A percentile compares a stretch with the other conserved stretches of the same genome.
phyloP scores from a whole-genome alignment of 2,888 invertebrate genomes.

The Eilema caniola region DNA sequence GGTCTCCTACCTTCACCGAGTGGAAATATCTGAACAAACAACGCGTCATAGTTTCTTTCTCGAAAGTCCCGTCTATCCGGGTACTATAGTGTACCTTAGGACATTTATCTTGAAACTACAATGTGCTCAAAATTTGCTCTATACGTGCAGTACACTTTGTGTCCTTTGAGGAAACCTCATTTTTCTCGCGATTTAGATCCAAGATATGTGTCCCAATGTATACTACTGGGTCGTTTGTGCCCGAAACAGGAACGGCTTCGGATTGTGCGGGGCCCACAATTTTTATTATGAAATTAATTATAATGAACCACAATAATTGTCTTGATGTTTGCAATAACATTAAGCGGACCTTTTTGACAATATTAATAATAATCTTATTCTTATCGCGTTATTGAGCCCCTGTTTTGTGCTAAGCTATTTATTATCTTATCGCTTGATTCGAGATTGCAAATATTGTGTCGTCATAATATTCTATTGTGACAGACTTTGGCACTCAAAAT shows the following conservation, averaged over 20 bases:
- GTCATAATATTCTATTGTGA: neutral
- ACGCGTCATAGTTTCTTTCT: neutral
- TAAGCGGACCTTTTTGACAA: constrained; percentile 51
- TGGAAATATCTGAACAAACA: neutral
- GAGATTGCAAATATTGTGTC: constrained; percentile 16
- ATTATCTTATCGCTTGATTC: constrained; percentile 25
- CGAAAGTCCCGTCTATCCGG: neutral
- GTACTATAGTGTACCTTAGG: neutral
- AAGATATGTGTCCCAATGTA: no score
- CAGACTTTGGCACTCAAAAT: neutral
- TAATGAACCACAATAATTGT: constrained; percentile 41
- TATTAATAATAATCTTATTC: constrained; percentile 39
- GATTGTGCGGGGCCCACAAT: constrained; percentile 42
- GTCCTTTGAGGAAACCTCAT: no score
- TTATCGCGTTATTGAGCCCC: constrained; percentile 36
- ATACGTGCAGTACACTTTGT: neutral
- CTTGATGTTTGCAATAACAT: constrained; percentile 50
- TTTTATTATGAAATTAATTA: constrained; percentile 41
- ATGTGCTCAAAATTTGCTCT: no score
- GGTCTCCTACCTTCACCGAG: neutral
- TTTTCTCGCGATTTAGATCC: no score
- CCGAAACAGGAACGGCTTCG: constrained; percentile 36
- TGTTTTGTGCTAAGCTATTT: constrained; percentile 42
- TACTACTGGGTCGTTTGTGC: no score
- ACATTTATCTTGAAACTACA: no score